Conservation (phyloP, 23 tunicate species). For the Trididemnum clinides region DNA sequence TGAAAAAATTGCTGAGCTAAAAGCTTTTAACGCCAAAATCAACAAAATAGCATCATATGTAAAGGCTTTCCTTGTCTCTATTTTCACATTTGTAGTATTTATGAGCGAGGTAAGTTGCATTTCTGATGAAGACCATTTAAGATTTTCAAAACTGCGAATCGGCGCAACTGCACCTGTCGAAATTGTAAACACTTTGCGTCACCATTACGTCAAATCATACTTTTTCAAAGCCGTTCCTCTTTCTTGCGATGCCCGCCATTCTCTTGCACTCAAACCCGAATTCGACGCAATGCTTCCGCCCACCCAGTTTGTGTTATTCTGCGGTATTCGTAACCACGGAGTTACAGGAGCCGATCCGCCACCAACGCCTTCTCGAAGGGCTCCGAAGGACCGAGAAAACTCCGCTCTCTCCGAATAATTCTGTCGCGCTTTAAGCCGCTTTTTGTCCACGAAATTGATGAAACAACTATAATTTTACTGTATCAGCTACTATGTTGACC, state of each 20-base stretch:
- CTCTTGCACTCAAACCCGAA: constrained; percentile 55
- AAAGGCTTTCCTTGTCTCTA: no score
- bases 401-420: constrained; percentile 48
- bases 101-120: no score
- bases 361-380: constrained; percentile 31
- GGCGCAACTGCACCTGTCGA: no score
- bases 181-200: no score
- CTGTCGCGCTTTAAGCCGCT: constrained; percentile 60
- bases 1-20: no score
- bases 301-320: constrained; percentile 18
- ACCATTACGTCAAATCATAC: constrained; percentile 12
- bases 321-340: constrained; percentile 52
- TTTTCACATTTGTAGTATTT: no score
- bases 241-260: constrained; percentile 72
- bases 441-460: constrained; percentile 90
- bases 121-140: constrained; percentile 14
- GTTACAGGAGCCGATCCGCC: constrained; percentile 50
- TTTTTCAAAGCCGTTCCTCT: constrained; percentile 37
- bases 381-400: background rate
- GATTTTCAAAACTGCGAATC: no score
- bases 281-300: constrained; percentile 6
- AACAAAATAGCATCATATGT: no score
- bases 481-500: background rate
- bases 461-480: constrained; percentile 71
- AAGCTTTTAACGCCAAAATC: no score